phyloP scores from a whole-genome alignment of 2,113 vertebrate species.

The Vulpes ferrilata region DNA sequence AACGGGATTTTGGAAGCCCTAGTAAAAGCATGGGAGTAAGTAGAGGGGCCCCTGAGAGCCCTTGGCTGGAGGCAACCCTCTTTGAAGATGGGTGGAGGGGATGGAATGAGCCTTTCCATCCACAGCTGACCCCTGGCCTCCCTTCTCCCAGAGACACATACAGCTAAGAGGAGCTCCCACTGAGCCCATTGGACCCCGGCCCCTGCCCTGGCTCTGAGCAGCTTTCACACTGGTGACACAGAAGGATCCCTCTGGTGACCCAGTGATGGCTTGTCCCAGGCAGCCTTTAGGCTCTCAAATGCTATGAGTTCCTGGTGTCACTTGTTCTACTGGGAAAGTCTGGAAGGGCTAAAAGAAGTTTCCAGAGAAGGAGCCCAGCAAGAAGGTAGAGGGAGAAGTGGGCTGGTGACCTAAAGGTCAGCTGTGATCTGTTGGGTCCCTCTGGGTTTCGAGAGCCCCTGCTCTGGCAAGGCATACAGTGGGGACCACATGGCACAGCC shows the following conservation, averaged over 20 bases:
- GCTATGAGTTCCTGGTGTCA: background rate
- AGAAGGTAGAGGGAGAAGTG: background rate
- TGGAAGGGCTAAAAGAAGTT: background rate
- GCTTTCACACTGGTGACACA: accelerated
- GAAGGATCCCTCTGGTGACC: background rate
- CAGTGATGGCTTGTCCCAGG: background rate
- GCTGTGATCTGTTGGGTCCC: background rate
- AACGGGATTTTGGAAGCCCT: background rate
- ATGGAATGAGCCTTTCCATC: background rate
- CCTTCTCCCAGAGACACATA: no score
- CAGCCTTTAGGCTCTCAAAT: background rate
- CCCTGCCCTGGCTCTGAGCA: no score
- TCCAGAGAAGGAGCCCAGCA: background rate
- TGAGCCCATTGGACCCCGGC: background rate
- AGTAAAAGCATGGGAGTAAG: background rate
- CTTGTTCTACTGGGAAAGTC: background rate
- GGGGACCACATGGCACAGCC: background rate
- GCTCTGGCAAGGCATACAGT: background rate
- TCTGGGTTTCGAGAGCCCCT: background rate
- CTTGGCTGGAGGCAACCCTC: no score
- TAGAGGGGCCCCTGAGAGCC: no score
- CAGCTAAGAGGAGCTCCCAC: no score
- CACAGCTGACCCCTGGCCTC: background rate
- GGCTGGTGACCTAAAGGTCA: background rate
- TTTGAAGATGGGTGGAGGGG: no score